Base-by-base conservation (phyloP, 2,113 vertebrate genomes). In the Chloropsis hardwickii region DNA sequence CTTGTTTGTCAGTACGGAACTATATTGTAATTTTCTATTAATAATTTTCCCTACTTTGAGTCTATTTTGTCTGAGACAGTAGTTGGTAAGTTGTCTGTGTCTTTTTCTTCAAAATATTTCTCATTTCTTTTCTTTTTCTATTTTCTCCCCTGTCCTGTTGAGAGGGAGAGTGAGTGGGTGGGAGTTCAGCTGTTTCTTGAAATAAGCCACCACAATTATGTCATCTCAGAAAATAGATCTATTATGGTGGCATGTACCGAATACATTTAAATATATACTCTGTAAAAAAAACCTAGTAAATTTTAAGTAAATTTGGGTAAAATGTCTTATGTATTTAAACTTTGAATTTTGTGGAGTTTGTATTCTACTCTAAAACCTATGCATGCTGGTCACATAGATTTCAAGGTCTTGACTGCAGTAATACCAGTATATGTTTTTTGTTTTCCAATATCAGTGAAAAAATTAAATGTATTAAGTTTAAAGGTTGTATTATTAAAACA, bases 391-490 rank as follows among this genome's bases (percentile, higher is more conserved):
- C 84, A 23, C 51, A 53, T 62, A 85, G 11, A 35, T 56, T 83
- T 89, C 64, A 88, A 70, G 18, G 29, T 40, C 66, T 76, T 86
- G 31, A 71, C 57, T 81, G 50, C 81, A 91, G 53, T 67, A 70
- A 77, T 67, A 90, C 15, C 28, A 61, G 23, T 31, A 35, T 73
- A 62, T 91, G 44, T 37, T 77, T 78, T 56, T 87, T 61, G 40
- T 92, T 97, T 97, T 95, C 97, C 35, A 97, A 47, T 76, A 93
- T 81, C 24, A 92, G 80, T 22, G 86, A 97, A 65, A 76, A 88
- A 81, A 94, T 81, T 82, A 93, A 97, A 94, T 77, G 40, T 90
- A 53, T 78, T 86, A 37, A 82, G 70, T 64, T 84, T 94, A 97
- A 95, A 97, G 86, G 48, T 86, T 90, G 87, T 91, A 82, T 89